A percentile compares a stretch with the other conserved stretches of the same genome.
Evolutionary conservation across 2,888 invertebrate species (phyloP).

Genomic region (Orthosia cruda): DNA sequence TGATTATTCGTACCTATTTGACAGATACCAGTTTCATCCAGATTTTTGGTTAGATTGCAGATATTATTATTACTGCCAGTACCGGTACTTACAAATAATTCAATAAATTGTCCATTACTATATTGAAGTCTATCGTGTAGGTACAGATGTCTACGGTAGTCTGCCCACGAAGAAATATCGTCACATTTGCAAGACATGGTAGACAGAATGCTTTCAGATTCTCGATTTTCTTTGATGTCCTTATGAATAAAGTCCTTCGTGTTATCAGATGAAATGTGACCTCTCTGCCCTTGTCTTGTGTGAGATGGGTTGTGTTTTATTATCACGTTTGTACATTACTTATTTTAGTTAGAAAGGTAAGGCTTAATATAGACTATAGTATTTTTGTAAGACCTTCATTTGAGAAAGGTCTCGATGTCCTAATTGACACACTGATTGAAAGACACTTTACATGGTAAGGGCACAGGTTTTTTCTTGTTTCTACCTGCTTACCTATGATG

Average conservation of each 20-base stretch:
- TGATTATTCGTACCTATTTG: not conserved
- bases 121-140: slow-evolving; percentile 14
- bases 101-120: slow-evolving; percentile 13
- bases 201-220: slow-evolving; percentile 14
- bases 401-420: slow-evolving; percentile 22
- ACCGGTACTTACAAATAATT: slow-evolving; percentile 2
- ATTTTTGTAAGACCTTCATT: slow-evolving; percentile 38
- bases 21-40: not conserved
- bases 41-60: not conserved
- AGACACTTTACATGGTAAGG: not conserved
- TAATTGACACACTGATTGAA: slow-evolving; percentile 48
- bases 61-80: not conserved
- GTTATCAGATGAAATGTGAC: slow-evolving; percentile 34
- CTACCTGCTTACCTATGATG: not conserved
- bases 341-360: slow-evolving; percentile 33
- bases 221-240: slow-evolving; percentile 45
- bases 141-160: not conserved
- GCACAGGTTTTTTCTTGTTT: not conserved
- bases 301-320: slow-evolving; percentile 54
- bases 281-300: slow-evolving; percentile 42
- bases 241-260: slow-evolving; percentile 21
- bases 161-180: slow-evolving; percentile 1
- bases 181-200: not conserved
- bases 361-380: slow-evolving; percentile 15
- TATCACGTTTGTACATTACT: slow-evolving; percentile 37